Base-by-base conservation (phyloP, 2,113 vertebrate species). In the Columbina picui region DNA sequence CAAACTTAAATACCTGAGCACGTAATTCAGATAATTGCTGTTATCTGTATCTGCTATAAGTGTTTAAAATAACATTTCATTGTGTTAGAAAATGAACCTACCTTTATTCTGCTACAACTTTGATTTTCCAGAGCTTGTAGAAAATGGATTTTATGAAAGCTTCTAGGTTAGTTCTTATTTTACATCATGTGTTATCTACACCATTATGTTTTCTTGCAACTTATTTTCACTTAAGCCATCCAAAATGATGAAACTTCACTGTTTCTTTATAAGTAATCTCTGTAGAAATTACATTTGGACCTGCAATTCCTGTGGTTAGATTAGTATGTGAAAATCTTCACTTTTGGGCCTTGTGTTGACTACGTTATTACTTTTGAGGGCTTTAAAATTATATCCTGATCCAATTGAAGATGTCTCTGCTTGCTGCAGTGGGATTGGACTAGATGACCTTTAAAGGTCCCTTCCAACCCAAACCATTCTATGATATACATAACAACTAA, bases 1-100 rank as follows among this genome's bases (percentile, higher is more conserved):
- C 1, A 12, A 63, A 39, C 7, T 60, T 29, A n/a, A 63, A 14
- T 73, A 21, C 1, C 2, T 15, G 47, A 83, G 12, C 1, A 0
- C 1, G 2, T 45, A 2, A 2, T n/a, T 78, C 7, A 52, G 29
- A 15, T 55, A 65, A 73, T 49, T 61, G 34, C 38, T 55, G 11
- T 74, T 39, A 57, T 12, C 69, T 77, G 64, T 2, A 3, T 6
- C 76, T 76, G 43, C 30, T 20, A 10, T 9, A 61, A 12, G 12
- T 22, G 21, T 52, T 71, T 52, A 6, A 83, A 94, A 34, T 50
- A 10, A 29, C 6, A 15, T 10, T 15, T 78, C 45, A 59, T 27
- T 71, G 4, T 34, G 20, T 21, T 69, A 47, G 32, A 27, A 77
- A 25, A 53, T 30, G 18, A 73, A 3, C 9, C 2, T 2, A 4